Evolutionary conservation across 30 jellyfish, hydroid and myxozoan genomes (phyloP), one percentile per base, ranked within the genome.

Genomic region (Morbakka virulenta): DNA sequence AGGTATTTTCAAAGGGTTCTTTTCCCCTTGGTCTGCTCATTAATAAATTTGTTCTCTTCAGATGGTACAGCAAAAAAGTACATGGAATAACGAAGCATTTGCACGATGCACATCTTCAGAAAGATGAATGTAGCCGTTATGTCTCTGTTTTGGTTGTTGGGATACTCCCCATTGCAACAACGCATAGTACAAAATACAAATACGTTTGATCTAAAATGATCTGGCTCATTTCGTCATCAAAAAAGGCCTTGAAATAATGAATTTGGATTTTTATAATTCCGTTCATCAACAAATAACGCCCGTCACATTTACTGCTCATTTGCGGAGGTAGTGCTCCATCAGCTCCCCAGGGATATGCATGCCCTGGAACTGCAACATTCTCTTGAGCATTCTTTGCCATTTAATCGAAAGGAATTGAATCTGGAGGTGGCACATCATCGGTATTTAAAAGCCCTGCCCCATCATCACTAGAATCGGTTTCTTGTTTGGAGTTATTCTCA

Each of bases 1-100:
- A 64, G 75, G 31, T 78, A 78, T 29, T 83, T 64, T 28, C 74
- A 41, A 26, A 78, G 33, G 29, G 23, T 17, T 28, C 85, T 78
- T 65, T 52, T 64, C 63, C 89, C 89, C 50, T 78, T 78, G 85
- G 66, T 78, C 76, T 78, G 89, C 52, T 78, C 89, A 35, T 78
- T 83, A 33, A 78, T 47, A 24, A 83, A 64, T 47, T 78, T 78
- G 62, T 64, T 21, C 34, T 64, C 85, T 52, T 64, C 85, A 13
- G 89, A 83, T 25, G 61, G 30, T 13, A 65, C 34, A 6, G 32
- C 41, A 25, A 78, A 41, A 66, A 82, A 64, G 34, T 78, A 78
- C 83, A 64, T 63, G 13, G 50, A 29, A 41, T 63, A 78, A 22
- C 83, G 33, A 3, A 74, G 89, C 82, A 66, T 66, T 28, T 78